Base-by-base conservation (phyloP, 2,888 invertebrate genomes). In the Drosophila neonasuta region DNA sequence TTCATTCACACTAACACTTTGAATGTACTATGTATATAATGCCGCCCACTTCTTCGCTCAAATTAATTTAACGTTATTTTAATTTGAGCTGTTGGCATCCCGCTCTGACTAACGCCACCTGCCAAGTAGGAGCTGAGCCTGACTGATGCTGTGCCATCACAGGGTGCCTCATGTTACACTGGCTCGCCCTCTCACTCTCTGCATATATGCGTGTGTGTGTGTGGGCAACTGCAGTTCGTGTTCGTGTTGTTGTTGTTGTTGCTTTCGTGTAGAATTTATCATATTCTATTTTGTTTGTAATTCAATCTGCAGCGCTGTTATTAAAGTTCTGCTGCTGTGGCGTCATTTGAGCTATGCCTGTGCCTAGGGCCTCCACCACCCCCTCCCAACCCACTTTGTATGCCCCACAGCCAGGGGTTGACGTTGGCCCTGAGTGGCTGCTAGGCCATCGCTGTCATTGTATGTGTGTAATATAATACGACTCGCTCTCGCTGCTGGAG, bases 241-340 rank as follows among this genome's bases (percentile, higher is more conserved):
- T 34, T 11, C n/a, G 5, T 36, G 34, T 36, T n/a, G 34, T 1
- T 80, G 74, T n/a, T 80, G 74, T n/a, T 79, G 85, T 63, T 80
- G 79, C 71, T 79, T 68, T 77, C 55, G 71, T 77, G 59, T 86
- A 83, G 86, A 86, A 80, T 83, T 87, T 86, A 86, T 87, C 81
- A 83, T 83, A 87, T 83, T 83, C 86, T 86, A 83, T 83, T 86
- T 86, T 83, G 88, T 87, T 83, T 83, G 83, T 83, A 87, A 83
- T 75, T 64, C 64, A 86, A 83, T 83, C 68, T 77, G 66, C 51
- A 64, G 56, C 78, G 86, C 68, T 83, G 86, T 83, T 83, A 87
- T 83, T 87, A 83, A 83, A 83, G 87, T 83, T 87, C 88, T 83
- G 80, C 84, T 73, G 75, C 84, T 86, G 87, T 61, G 65, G 73